phyloP scores from a whole-genome alignment of 2,113 vertebrate genomes.

The Macrotis lagotis region DNA sequence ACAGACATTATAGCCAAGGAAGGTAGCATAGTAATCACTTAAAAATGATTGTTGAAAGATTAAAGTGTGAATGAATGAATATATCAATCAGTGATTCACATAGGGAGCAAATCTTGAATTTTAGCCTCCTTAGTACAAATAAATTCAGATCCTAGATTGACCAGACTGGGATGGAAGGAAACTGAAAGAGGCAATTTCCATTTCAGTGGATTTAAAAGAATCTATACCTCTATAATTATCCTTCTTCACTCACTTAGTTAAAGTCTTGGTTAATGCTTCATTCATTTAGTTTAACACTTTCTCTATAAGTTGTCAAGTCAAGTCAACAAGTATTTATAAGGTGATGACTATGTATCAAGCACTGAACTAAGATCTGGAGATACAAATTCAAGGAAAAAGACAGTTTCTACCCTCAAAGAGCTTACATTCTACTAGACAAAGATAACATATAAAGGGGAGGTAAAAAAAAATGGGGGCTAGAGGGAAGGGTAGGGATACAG shows the following conservation, averaged over 20 bases:
- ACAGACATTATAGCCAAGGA: not conserved
- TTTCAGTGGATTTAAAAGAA: not conserved
- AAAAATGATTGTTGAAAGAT: not conserved
- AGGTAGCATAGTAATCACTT: not conserved
- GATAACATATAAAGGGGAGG: not conserved
- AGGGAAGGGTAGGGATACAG: not conserved
- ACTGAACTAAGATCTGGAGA: not conserved
- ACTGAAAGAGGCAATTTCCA: not conserved
- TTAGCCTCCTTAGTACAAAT: not conserved
- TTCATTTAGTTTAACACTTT: not conserved
- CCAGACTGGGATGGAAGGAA: not conserved
- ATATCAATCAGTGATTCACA: not conserved
- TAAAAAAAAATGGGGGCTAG: not conserved
- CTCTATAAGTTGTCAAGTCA: not conserved
- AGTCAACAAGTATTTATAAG: not conserved
- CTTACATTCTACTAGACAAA: not conserved
- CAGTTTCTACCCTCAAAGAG: not conserved
- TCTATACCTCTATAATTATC: not conserved
- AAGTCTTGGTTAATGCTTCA: not conserved
- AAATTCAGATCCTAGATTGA: not conserved
- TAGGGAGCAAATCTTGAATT: not conserved
- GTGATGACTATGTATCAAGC: not conserved
- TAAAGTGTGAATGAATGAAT: not conserved
- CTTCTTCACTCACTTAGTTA: too few species aligned
- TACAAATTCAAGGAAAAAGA: not conserved